A percentile compares a stretch with the other conserved stretches of the same genome.
Evolutionary conservation across 1,140 invertebrate genomes (phyloP).

Genomic region (Aphaenogaster ashmeadi): DNA sequence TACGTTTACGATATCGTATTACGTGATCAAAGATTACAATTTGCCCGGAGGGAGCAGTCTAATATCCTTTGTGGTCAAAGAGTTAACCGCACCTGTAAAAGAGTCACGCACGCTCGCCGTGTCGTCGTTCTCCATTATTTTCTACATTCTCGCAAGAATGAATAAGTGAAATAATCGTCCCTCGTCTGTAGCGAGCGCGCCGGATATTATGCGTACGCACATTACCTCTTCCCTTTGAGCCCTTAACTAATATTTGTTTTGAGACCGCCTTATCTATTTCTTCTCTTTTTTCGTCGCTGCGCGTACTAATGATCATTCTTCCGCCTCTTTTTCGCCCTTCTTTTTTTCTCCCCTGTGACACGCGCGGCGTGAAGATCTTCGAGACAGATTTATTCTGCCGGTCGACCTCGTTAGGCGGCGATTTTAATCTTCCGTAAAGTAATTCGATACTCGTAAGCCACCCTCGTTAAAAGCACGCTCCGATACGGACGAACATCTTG

Average conservation of each 20-base stretch:
- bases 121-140: slow-evolving; percentile 34
- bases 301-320: slow-evolving; percentile 20
- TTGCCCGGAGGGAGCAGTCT: neutral
- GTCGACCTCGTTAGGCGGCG: slow-evolving; percentile 35
- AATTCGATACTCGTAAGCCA: slow-evolving; percentile 50
- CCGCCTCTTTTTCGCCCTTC: neutral
- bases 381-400: slow-evolving; percentile 41
- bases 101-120: neutral
- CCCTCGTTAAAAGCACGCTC: slow-evolving; percentile 32
- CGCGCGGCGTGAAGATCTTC: slow-evolving; percentile 24
- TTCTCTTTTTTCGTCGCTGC: neutral
- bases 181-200: slow-evolving; percentile 23
- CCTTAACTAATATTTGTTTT: slow-evolving; percentile 37
- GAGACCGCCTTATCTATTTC: neutral
- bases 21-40: slow-evolving; percentile 38
- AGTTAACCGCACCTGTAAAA: slow-evolving; percentile 29
- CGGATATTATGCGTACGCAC: slow-evolving; percentile 43
- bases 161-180: slow-evolving; percentile 48
- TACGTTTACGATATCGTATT: slow-evolving; percentile 12
- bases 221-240: slow-evolving; percentile 44
- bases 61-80: slow-evolving; percentile 46
- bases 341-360: neutral
- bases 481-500: slow-evolving; percentile 25
- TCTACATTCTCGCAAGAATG: slow-evolving; percentile 47
- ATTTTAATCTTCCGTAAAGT: slow-evolving; percentile 57